These are phyloP conservation scores for Brachypodius melanocephalos DNA, from an alignment of 2,113 vertebrate genomes.

Conservation along the genomic window DNA sequence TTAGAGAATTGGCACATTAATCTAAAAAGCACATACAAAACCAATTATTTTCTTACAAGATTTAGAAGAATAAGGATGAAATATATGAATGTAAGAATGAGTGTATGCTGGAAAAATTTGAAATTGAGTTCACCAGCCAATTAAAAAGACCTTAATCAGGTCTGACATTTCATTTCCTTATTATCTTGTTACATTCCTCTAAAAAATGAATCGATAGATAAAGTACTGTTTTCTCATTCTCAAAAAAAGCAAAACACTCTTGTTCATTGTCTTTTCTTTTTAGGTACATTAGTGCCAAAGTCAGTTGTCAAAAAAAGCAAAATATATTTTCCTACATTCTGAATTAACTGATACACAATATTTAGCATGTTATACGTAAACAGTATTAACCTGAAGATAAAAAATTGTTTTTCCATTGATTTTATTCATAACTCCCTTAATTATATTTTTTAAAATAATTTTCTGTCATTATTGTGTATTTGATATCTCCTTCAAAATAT, in stretches of 20 bases:
- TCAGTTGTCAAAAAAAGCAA: neutral
- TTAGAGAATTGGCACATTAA: conserved; percentile 41
- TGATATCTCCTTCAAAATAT: neutral
- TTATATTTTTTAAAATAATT: conserved; percentile 1
- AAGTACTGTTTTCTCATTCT: conserved; percentile 65
- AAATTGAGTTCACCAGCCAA: conserved; percentile 61
- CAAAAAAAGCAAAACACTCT: conserved; percentile 15
- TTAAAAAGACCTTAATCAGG: conserved; percentile 71
- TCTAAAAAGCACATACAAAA: conserved; percentile 23
- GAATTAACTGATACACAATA: neutral
- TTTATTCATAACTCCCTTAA: neutral
- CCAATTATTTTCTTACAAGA: conserved; percentile 51
- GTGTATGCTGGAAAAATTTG: conserved; percentile 49
- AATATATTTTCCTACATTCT: neutral
- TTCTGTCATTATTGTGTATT: neutral
- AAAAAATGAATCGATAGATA: conserved; percentile 58
- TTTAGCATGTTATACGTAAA: neutral
- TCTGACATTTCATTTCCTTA: conserved; percentile 71
- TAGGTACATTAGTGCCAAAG: neutral
- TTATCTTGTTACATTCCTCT: conserved; percentile 60
- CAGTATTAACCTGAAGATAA: neutral
- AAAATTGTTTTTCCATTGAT: neutral
- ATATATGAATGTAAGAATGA: conserved; percentile 14
- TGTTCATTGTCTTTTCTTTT: conserved; percentile 19
- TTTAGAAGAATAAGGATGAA: conserved; percentile 51